These are phyloP conservation scores for Acropora tenuis DNA, from an alignment of 64 coral and sea anemone species.

Conservation along the genomic window DNA sequence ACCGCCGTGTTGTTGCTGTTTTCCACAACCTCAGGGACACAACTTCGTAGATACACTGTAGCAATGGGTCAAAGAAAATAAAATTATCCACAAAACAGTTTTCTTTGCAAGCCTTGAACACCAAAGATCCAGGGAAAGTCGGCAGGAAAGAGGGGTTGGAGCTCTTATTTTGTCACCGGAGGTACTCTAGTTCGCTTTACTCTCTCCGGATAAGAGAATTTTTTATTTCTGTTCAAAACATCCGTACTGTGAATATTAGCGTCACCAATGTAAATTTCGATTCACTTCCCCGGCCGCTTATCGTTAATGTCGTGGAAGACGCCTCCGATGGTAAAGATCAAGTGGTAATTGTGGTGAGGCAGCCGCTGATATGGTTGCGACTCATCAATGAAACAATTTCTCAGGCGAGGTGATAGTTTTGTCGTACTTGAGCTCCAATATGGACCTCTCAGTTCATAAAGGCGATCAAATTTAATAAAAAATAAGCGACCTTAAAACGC, in stretches of 20 bases:
- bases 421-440: no score
- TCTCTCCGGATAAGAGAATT: neutral
- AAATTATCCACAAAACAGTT: neutral
- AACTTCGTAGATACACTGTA: neutral
- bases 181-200: neutral
- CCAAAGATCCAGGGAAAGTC: neutral
- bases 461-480: no score
- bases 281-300: neutral
- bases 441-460: no score
- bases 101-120: neutral
- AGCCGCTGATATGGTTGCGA: neutral
- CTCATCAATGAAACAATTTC: no score
- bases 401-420: no score
- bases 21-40: no score
- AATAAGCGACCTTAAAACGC: no score
- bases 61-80: neutral
- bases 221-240: neutral
- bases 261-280: neutral
- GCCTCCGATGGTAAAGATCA: neutral
- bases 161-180: constrained; percentile 4
- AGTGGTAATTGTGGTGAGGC: neutral
- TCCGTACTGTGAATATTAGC: neutral
- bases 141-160: neutral
- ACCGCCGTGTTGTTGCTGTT: no score
- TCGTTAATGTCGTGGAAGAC: neutral